phyloP scores from a whole-genome alignment of 2,113 vertebrate species.

The Cisticola juncidis region DNA sequence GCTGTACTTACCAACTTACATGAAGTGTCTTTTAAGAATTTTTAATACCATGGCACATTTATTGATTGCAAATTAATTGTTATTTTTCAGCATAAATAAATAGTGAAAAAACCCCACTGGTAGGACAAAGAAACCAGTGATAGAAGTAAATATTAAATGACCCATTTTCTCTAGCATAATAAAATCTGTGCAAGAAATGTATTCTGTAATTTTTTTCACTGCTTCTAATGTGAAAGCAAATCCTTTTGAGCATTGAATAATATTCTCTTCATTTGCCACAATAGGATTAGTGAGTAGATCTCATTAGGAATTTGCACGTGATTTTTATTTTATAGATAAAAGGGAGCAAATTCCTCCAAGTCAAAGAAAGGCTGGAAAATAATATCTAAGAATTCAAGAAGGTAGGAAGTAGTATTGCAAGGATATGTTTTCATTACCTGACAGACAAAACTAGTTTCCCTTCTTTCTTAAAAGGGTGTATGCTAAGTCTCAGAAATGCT shows the following conservation, averaged over 20 bases:
- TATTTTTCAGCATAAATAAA: background rate
- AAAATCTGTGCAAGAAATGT: background rate
- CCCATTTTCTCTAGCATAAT: background rate
- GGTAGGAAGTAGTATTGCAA: constrained; percentile 15
- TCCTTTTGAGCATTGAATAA: constrained; percentile 15
- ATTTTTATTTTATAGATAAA: constrained; percentile 46
- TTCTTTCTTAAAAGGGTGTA: background rate
- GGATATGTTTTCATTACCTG: background rate
- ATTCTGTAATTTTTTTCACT: background rate
- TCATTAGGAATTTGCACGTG: constrained; percentile 61
- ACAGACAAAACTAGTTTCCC: background rate
- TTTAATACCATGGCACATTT: background rate
- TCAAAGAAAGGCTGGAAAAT: constrained; percentile 21
- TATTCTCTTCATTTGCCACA: constrained; percentile 51
- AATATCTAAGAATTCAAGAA: constrained; percentile 6
- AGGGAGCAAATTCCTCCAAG: constrained; percentile 53
- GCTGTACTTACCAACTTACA: background rate
- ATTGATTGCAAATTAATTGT: background rate
- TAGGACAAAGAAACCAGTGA: background rate
- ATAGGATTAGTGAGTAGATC: constrained; percentile 54
- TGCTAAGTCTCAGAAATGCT: background rate
- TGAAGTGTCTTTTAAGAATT: background rate
- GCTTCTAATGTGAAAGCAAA: background rate
- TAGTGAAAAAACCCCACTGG: background rate
- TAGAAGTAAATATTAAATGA: background rate